Evolutionary conservation across 2,113 vertebrate species (phyloP).

Genomic region (Megaptera novaeangliae): DNA sequence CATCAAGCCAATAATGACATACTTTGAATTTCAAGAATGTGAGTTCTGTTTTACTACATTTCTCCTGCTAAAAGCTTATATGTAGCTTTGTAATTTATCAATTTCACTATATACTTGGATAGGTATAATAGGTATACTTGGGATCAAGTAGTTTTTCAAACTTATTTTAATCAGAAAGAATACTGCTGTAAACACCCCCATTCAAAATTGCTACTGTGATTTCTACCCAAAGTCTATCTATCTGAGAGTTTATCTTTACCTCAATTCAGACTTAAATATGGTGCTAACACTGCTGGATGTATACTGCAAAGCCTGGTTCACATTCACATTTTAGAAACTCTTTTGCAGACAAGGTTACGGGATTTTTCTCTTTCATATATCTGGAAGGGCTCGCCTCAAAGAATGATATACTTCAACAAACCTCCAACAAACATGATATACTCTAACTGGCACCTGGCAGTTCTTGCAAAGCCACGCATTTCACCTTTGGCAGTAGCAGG

Average conservation of each 20-base stretch:
- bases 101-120: not conserved
- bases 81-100: not conserved
- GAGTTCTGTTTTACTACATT: not conserved
- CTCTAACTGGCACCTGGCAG: not conserved
- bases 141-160: not conserved
- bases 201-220: not conserved
- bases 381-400: not conserved
- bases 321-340: not conserved
- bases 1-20: not conserved
- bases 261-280: not conserved
- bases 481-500: not conserved
- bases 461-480: not conserved
- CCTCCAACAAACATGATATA: not conserved
- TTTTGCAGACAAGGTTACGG: not conserved
- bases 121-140: not conserved
- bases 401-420: not conserved
- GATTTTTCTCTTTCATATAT: not conserved
- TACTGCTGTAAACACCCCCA: not conserved
- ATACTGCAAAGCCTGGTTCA: not conserved
- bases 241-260: not conserved
- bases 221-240: not conserved
- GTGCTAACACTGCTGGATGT: constrained; percentile 37
- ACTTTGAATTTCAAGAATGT: not conserved
- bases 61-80: not conserved
- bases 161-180: constrained; percentile 3